Conservation (phyloP, 2,797 vertebrate genomes). For the Pygocentrus nattereri region DNA sequence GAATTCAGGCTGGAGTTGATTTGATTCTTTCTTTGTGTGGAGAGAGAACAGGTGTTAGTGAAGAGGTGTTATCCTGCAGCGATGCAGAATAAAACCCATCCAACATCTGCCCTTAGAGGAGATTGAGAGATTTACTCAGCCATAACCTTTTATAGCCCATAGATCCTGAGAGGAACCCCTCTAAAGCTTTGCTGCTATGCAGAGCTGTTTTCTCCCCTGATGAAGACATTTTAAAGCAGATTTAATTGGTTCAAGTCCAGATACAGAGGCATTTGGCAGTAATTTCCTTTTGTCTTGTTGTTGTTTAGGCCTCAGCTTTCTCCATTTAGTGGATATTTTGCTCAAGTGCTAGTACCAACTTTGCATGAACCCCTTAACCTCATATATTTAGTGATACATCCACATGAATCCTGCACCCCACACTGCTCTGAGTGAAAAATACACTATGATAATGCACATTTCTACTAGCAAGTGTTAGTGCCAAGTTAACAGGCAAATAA, state of each 20-base stretch:
- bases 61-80: conserved; percentile 29
- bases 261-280: background rate
- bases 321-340: conserved; percentile 13
- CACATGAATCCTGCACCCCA: too few species aligned
- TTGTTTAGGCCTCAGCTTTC: background rate
- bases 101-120: conserved; percentile 39
- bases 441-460: too few species aligned
- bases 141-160: conserved; percentile 47
- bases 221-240: conserved; percentile 34
- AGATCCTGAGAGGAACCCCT: conserved; percentile 30
- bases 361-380: too few species aligned
- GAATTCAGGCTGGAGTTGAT: background rate
- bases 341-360: background rate
- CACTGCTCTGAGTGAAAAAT: too few species aligned
- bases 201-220: conserved; percentile 31
- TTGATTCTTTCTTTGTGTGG: background rate
- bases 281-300: background rate
- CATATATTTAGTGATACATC: too few species aligned
- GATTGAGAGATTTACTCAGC: conserved; percentile 44
- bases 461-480: too few species aligned
- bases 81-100: conserved; percentile 40
- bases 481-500: too few species aligned
- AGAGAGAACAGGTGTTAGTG: conserved; percentile 38
- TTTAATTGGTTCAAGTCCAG: conserved; percentile 24
- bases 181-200: conserved; percentile 23